Base-by-base conservation (phyloP, 1,140 invertebrate genomes). In the Mercenaria mercenaria region DNA sequence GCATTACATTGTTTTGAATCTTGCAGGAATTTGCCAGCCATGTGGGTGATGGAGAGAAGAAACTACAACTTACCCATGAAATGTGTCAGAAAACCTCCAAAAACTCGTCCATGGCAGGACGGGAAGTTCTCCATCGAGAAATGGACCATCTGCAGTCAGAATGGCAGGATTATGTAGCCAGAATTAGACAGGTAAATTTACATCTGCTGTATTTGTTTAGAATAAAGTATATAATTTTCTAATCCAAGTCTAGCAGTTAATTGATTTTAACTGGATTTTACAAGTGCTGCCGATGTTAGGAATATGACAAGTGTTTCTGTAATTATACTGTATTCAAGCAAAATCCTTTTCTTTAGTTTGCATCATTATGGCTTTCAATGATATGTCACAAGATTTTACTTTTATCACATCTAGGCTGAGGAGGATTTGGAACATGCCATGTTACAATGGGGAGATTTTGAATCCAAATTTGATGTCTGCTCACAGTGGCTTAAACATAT, bases 391-490 rank as follows among this genome's bases (percentile, higher is more conserved):
- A 8, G 26, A n/a, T 29, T 29, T 64, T 29, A 23, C 29, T 64
- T 26, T 26, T 29, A 64, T 64, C 26, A 26, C 15, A 29, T 64
- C 26, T 32, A 95, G 52, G 94, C 95, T 32, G 95, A 96, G 81
- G 91, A 93, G 11, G 96, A 96, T 91, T 97, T 99, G 61, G 97
- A 98, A 92, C 96, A 97, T 91, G 97, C 97, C 0, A 94, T 98
- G 20, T 97, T 97, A 67, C 97, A 98, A 95, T 99, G 99, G 99
- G 97, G 97, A 88, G 97, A 98, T 85, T 99, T 99, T 96, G 98
- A 99, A 94, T 96, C 97, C 56, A 97, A 97, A 50, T 96, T 98
- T 41, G 98, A 99, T 91, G 96, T 96, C 18, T 97, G 98, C 43
- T 97, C 97, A 8, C 97, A 97, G 91, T 99, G 98, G 98, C 97